Base-by-base conservation (phyloP, 2,888 invertebrate species). In the Colletes collaris region DNA sequence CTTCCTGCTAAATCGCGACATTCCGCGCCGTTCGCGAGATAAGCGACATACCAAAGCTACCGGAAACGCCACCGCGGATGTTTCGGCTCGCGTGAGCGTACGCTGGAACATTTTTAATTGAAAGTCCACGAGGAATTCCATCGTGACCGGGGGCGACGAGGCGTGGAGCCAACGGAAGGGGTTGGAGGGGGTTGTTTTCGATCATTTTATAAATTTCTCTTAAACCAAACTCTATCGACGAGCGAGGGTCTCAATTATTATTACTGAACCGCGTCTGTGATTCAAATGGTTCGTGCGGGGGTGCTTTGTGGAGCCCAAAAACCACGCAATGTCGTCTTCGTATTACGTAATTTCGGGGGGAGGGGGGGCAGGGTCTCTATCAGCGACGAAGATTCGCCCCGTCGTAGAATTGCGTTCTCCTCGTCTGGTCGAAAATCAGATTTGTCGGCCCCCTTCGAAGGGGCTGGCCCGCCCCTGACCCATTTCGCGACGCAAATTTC, bases 401-500 rank as follows among this genome's bases (percentile, higher is more conserved):
- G n/a, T 44, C 27, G 44, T 27, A 64, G 78, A 81, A 81, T 79
- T 65, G 74, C 77, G 72, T 75, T 76, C 56, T 52, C 67, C 75
- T 69, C 79, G 79, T 75, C 74, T 60, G 62, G 40, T 4, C 64
- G 79, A 78, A 86, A 86, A 84, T 86, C 84, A 73, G 66, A 86
- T 86, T 86, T 86, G 84, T 77, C 78, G 76, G 69, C 79, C 79
- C 46, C 64, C 44, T 40, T 16, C 70, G 62, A 73, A 40, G 76
- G 78, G 46, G 49, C 27, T 27, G 63, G 16, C 3, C 66, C 79
- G 65, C 77, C 87, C 85, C 89, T 91, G 91, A 91, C 90, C 90
- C 86, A 89, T 90, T 91, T 89, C 81, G 79, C 81, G 82, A 86
- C 86, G 86, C 84, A 90, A 89, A 90, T 90, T 90, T 89, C 84